Conservation (phyloP, 2,113 vertebrate species). For the Pithys albifrons region DNA sequence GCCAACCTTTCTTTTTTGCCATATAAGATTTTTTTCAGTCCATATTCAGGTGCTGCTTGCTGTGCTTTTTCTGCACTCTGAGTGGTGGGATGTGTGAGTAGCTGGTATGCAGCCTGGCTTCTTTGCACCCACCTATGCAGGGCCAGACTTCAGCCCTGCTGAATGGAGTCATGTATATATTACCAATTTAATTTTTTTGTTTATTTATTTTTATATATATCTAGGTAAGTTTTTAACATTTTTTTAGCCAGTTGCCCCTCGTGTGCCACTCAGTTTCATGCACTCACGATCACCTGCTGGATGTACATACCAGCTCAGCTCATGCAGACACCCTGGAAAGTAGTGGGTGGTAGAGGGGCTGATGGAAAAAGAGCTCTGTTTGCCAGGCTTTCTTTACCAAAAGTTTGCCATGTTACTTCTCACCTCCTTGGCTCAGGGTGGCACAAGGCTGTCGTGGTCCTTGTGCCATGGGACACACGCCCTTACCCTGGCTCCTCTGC, state of each 20-base stretch:
- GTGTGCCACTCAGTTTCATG: neutral
- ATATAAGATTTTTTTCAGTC: neutral
- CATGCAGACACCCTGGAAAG: neutral
- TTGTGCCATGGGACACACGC: accelerated
- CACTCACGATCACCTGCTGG: neutral
- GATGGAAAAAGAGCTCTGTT: neutral
- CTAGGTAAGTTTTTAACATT: neutral
- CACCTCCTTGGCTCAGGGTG: neutral
- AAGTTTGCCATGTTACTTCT: neutral
- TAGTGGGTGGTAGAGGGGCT: neutral
- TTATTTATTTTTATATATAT: neutral
- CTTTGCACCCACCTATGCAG: neutral
- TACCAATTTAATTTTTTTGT: neutral
- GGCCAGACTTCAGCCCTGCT: neutral
- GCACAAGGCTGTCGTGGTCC: neutral
- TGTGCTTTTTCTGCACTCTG: neutral
- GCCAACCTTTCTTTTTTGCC: neutral
- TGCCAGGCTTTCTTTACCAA: neutral
- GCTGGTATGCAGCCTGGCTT: neutral
- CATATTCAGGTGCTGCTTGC: neutral
- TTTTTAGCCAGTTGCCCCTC: neutral
- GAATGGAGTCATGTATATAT: neutral
- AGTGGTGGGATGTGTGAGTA: neutral
- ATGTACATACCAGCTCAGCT: neutral
- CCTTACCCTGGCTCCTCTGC: neutral